Base-by-base conservation (phyloP, 2,888 invertebrate species). In the Hirtodrosophila alboralis region DNA sequence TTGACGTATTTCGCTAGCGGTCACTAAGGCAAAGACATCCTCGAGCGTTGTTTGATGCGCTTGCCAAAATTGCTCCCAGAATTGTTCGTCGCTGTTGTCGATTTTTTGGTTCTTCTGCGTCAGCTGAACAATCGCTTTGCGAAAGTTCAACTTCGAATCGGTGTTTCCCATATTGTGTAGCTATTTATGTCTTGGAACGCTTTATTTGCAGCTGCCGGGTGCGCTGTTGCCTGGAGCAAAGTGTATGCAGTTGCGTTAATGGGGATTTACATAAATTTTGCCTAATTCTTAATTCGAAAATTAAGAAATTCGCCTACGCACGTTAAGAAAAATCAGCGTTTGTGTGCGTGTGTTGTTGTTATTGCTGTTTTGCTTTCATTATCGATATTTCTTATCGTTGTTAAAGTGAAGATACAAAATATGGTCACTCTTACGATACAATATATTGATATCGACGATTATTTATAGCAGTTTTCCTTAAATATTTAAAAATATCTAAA, bases 21-120 rank as follows among this genome's bases (percentile, higher is more conserved):
- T 98, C 52, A 99, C 97, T 78, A 99, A 91, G 0, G 98, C 97
- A 89, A 99, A 99, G 16, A 99, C 96, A 92, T 99, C 99, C 90
- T 97, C 96, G 2, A 98, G 95, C 80, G 95, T 96, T 6, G 97
- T 96, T 28, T 97, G 96, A 89, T 96, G 97, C 79, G 98, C 98
- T 33, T 96, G 96, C 99, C 99, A 99, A 89, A 99, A 98, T 91
- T 99, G 98, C 88, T 98, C 97, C 99, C 99, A 99, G 91, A 99
- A 99, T 21, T 80, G 78, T 10, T 73, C 66, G 34, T 84, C 83
- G 58, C 92, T 93, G 18, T 97, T 95, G 90, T 98, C 98, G 73
- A 99, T 96, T 91, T 98, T 98, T 94, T 98, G 97, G 59, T 96
- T 96, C 92, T 98, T 98, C 0, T 98, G 96, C 49, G 98, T 98